Conservation (phyloP, 2,888 invertebrate genomes). For the Ferdinandea cuprea region DNA sequence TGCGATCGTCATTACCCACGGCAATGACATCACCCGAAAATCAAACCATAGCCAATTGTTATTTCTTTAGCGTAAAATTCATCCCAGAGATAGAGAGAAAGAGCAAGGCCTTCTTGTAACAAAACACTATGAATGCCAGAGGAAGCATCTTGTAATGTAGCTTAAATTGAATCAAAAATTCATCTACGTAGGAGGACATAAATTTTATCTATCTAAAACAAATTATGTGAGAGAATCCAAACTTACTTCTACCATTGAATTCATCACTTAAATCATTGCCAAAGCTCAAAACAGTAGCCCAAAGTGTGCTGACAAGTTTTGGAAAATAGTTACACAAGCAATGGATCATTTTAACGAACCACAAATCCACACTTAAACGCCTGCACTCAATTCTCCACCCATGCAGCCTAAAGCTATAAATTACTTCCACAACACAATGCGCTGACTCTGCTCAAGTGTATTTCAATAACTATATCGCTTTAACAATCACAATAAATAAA, state of each 20-base stretch:
- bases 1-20: no score
- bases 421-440: conserved; percentile 8
- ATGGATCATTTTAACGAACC: conserved; percentile 9
- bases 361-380: conserved; percentile 23
- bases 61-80: no score
- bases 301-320: conserved; percentile 27
- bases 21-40: no score
- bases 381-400: neutral
- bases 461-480: conserved; percentile 40
- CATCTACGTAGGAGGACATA: no score
- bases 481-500: conserved; percentile 56
- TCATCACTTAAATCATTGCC: neutral
- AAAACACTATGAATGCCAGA: no score
- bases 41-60: no score
- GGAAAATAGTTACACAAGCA: conserved; percentile 29
- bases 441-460: conserved; percentile 21
- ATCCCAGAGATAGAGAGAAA: no score
- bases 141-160: no score
- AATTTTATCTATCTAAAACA: no score
- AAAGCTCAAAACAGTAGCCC: conserved; percentile 23
- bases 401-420: conserved; percentile 27
- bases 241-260: neutral
- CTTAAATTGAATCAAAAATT: no score
- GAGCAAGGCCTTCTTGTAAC: no score
- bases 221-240: no score